Conservation (phyloP, 2,888 invertebrate species). For the Macrosoma leucophasiata region DNA sequence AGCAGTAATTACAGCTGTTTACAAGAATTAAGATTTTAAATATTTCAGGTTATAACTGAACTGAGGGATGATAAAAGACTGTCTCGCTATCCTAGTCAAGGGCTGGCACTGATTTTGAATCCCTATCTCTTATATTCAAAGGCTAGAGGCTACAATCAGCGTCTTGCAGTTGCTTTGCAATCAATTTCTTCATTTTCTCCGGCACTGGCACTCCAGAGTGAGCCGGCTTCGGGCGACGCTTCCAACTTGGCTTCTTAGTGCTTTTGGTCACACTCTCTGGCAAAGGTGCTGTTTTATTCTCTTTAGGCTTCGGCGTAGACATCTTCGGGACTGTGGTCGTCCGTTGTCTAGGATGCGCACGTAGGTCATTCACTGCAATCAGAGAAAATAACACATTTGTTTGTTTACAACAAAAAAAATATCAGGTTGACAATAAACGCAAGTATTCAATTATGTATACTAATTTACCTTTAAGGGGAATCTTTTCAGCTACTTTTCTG, state of each 20-base stretch:
- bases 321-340: constrained; percentile 42
- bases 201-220: constrained; percentile 66
- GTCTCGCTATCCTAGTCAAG: no score
- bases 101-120: no score
- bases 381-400: background rate
- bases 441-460: background rate
- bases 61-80: no score
- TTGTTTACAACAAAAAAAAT: constrained; percentile 5
- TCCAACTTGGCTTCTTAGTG: constrained; percentile 47
- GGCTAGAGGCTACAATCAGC: constrained; percentile 31
- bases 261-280: constrained; percentile 46
- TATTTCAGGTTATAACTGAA: no score
- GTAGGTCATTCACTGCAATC: constrained; percentile 38
- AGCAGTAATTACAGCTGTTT: no score
- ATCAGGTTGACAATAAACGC: constrained; percentile 3
- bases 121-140: background rate
- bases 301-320: constrained; percentile 49
- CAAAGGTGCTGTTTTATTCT: constrained; percentile 35
- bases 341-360: constrained; percentile 31
- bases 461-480: constrained; percentile 39
- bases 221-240: constrained; percentile 51
- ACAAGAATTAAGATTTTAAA: no score
- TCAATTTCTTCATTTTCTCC: constrained; percentile 53
- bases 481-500: constrained; percentile 38
- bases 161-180: constrained; percentile 40